Evolutionary conservation across 2,888 invertebrate genomes (phyloP).

Genomic region (Uloborus plumipes): DNA sequence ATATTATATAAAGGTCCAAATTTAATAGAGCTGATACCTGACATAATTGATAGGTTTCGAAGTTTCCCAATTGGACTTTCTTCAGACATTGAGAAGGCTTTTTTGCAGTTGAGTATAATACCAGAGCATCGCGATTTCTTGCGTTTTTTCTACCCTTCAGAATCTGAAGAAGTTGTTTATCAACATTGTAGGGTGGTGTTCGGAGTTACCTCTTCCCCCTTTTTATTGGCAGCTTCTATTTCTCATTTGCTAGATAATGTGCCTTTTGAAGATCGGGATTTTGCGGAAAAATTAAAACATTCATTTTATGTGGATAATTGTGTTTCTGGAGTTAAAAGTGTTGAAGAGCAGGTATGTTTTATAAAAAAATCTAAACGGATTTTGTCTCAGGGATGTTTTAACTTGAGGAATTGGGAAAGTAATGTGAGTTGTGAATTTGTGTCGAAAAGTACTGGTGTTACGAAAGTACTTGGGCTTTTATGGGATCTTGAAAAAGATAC

Average conservation of each 20-base stretch:
- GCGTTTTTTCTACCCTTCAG: background rate
- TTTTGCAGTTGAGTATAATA: slow-evolving; percentile 17
- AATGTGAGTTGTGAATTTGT: slow-evolving; percentile 19
- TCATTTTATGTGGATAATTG: slow-evolving; percentile 24
- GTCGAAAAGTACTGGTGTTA: slow-evolving; percentile 5
- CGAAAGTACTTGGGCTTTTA: slow-evolving; percentile 8
- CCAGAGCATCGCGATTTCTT: slow-evolving; percentile 8
- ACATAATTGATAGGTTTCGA: slow-evolving; percentile 33
- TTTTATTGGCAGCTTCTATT: slow-evolving; percentile 12
- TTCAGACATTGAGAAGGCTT: slow-evolving; percentile 22
- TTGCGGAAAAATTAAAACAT: slow-evolving; percentile 3
- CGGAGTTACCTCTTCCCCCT: slow-evolving; percentile 19
- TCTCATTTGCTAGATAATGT: slow-evolving; percentile 18
- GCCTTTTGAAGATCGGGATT: slow-evolving; percentile 1
- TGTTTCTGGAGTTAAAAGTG: slow-evolving; percentile 14
- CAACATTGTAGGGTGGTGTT: slow-evolving; percentile 20
- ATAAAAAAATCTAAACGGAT: slow-evolving; percentile 11
- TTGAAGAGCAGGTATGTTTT: slow-evolving; percentile 16
- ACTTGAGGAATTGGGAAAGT: slow-evolving; percentile 20
- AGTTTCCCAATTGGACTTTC: slow-evolving; percentile 10
- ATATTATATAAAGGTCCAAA: slow-evolving; percentile 6
- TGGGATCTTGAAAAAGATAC: background rate
- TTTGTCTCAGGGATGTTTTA: slow-evolving; percentile 17
- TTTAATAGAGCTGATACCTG: slow-evolving; percentile 21
- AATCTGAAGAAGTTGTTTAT: slow-evolving; percentile 6